phyloP scores from a whole-genome alignment of 1,140 invertebrate species.

The Venustaconcha ellipsiformis region DNA sequence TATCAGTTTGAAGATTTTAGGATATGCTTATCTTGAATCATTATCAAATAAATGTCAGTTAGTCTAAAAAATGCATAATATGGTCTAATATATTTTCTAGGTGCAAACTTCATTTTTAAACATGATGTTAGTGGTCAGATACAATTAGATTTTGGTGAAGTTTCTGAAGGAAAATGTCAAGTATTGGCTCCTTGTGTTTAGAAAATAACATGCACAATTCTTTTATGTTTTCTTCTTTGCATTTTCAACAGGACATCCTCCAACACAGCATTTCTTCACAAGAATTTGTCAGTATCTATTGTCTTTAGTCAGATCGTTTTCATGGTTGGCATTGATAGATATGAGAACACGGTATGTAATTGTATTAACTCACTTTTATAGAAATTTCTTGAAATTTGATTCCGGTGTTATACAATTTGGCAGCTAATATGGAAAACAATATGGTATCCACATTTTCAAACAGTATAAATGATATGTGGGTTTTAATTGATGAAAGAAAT shows the following conservation, averaged over 20 bases:
- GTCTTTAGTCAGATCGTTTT: slow-evolving; percentile 62
- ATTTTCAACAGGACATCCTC: slow-evolving; percentile 61
- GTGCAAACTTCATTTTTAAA: too few species aligned
- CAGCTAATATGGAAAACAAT: background rate
- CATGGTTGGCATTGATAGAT: slow-evolving; percentile 66
- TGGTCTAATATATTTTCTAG: too few species aligned
- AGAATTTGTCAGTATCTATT: slow-evolving; percentile 64
- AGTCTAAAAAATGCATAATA: too few species aligned
- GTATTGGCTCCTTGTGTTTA: background rate
- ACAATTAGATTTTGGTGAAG: too few species aligned
- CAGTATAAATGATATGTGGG: background rate
- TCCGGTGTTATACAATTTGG: too few species aligned
- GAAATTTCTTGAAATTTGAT: too few species aligned
- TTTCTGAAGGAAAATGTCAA: too few species aligned
- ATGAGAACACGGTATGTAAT: slow-evolving; percentile 53
- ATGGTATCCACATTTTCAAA: background rate
- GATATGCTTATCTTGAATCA: too few species aligned
- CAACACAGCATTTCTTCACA: slow-evolving; percentile 64
- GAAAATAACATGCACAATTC: background rate
- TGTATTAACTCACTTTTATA: too few species aligned
- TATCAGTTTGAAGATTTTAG: too few species aligned
- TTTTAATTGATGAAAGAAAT: background rate
- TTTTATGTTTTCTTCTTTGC: slow-evolving; percentile 12
- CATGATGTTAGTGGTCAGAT: too few species aligned
- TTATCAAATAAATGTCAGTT: too few species aligned